phyloP scores from a whole-genome alignment of 2,888 invertebrate genomes.

The Unio pictorum region DNA sequence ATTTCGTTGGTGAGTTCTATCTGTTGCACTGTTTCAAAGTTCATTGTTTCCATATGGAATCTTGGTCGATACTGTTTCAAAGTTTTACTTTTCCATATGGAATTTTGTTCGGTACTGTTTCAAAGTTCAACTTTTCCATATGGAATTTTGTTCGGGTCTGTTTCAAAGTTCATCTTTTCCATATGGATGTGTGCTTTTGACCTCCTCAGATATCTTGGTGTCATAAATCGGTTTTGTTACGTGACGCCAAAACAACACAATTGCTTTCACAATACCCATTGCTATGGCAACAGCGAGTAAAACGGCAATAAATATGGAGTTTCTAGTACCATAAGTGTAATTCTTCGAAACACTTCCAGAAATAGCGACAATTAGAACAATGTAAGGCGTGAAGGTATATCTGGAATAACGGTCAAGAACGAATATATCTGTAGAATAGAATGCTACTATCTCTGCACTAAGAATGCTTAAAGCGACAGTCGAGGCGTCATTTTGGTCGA shows the following conservation, averaged over 20 bases:
- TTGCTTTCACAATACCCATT: conserved; percentile 26
- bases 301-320: conserved; percentile 53
- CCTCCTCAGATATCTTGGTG: too few species aligned
- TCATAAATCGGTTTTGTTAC: too few species aligned
- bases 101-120: too few species aligned
- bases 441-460: conserved; percentile 47
- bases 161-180: too few species aligned
- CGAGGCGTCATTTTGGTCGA: conserved; percentile 37
- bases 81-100: too few species aligned
- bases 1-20: too few species aligned
- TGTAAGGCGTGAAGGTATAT: conserved; percentile 65
- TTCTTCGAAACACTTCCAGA: conserved; percentile 56
- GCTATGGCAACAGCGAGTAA: conserved; percentile 37
- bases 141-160: too few species aligned
- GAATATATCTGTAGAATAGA: conserved; percentile 58
- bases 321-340: conserved; percentile 43
- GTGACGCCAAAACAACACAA: conserved; percentile 35
- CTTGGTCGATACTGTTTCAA: too few species aligned
- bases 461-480: conserved; percentile 55
- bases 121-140: too few species aligned
- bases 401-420: conserved; percentile 60
- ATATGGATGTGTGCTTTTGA: too few species aligned
- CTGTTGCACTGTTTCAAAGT: too few species aligned
- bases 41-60: too few species aligned
- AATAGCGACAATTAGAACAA: conserved; percentile 60